Conservation (phyloP, 2,113 vertebrate species). For the Erythrolamprus reginae region DNA sequence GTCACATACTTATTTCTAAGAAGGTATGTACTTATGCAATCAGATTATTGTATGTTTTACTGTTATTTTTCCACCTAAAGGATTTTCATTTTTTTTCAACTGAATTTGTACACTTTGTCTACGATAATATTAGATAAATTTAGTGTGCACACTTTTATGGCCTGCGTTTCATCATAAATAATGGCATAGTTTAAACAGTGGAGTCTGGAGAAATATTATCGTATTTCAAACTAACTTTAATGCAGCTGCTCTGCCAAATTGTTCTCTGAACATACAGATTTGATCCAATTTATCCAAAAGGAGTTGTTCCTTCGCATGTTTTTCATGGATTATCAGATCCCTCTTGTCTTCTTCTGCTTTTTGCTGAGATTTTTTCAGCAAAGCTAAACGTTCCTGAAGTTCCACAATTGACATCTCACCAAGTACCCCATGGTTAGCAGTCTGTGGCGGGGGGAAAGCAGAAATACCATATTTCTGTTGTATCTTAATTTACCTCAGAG, state of each 20-base stretch:
- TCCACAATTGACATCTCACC: constrained; percentile 91
- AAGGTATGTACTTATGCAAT: too few relatives aligned
- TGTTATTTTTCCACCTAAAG: background rate
- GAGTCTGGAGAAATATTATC: background rate
- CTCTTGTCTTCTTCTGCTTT: constrained; percentile 74
- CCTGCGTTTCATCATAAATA: background rate
- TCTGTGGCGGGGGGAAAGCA: constrained; percentile 59
- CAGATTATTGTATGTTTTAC: background rate
- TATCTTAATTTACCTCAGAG: background rate
- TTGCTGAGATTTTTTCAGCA: constrained; percentile 71
- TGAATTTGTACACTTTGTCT: background rate
- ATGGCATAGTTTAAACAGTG: background rate
- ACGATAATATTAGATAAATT: background rate
- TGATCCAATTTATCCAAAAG: constrained; percentile 74
- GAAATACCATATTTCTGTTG: background rate
- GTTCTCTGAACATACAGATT: constrained; percentile 73
- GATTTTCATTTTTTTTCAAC: background rate
- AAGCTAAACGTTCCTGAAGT: constrained; percentile 77
- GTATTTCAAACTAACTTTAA: constrained; percentile 70
- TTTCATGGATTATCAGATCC: constrained; percentile 76
- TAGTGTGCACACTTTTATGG: background rate
- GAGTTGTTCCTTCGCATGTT: constrained; percentile 73
- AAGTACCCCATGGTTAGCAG: constrained; percentile 77
- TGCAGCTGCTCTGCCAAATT: constrained; percentile 66
- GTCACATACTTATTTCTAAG: too few relatives aligned